phyloP scores from a whole-genome alignment of 2,888 invertebrate species.

The Ochropacha duplaris region DNA sequence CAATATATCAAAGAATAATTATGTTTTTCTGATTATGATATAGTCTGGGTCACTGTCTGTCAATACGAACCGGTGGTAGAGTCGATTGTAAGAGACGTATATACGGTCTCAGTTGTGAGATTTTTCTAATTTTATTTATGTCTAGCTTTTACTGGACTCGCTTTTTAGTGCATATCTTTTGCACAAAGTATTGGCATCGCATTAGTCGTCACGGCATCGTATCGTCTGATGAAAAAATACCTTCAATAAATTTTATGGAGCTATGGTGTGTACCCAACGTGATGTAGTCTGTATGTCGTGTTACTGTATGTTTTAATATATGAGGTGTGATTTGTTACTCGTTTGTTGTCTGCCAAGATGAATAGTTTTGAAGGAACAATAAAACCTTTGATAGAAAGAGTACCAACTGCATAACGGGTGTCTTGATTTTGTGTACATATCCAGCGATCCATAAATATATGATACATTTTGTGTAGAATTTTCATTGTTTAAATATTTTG shows the following conservation, averaged over 20 bases:
- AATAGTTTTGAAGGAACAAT: not conserved
- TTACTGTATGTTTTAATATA: not conserved
- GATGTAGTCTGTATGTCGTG: not conserved
- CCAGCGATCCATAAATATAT: not conserved
- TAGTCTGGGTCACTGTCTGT: too few relatives aligned
- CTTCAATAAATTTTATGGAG: not conserved
- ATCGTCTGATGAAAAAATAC: not conserved
- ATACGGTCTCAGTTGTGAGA: too few relatives aligned
- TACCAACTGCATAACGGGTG: not conserved
- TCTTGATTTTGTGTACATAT: not conserved
- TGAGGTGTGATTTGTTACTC: conserved; percentile 1
- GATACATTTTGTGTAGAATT: too few relatives aligned
- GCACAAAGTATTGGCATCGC: too few relatives aligned
- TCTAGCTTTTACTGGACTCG: too few relatives aligned
- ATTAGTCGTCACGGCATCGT: not conserved
- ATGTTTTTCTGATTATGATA: too few relatives aligned
- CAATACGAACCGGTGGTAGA: too few relatives aligned
- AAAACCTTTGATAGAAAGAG: not conserved
- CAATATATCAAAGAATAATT: too few relatives aligned
- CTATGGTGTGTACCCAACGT: not conserved
- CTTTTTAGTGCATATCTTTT: too few relatives aligned
- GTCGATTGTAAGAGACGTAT: too few relatives aligned
- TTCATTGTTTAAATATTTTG: too few relatives aligned
- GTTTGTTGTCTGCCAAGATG: not conserved
- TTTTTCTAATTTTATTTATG: too few relatives aligned